Evolutionary conservation across 2,888 invertebrate species (phyloP).

Genomic region (Aleiodes alternator): DNA sequence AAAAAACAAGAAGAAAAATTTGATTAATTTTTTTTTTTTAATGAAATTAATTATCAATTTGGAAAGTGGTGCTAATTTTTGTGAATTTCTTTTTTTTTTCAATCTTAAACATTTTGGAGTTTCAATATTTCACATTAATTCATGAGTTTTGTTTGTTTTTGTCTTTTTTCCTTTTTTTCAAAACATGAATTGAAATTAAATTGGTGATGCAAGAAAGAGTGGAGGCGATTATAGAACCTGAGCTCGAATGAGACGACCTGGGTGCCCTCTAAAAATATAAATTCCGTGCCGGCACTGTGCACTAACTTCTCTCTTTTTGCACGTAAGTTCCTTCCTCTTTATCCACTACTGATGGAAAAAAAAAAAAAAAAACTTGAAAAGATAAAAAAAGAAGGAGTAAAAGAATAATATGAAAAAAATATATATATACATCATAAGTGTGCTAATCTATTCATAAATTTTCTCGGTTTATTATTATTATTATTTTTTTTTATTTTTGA

Average conservation of each 20-base stretch:
- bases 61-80: neutral
- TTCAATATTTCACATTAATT: neutral
- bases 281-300: slow-evolving; percentile 69
- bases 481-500: no score
- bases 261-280: slow-evolving; percentile 74
- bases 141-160: neutral
- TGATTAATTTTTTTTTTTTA: neutral
- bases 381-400: neutral
- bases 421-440: no score
- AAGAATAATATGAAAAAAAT: slow-evolving; percentile 4
- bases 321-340: slow-evolving; percentile 35
- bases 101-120: neutral
- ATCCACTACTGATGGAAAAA: slow-evolving; percentile 7
- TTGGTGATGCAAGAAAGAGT: slow-evolving; percentile 22
- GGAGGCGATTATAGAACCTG: slow-evolving; percentile 42
- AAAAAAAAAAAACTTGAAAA: slow-evolving; percentile 9
- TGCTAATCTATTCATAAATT: no score
- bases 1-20: neutral
- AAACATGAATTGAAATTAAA: slow-evolving; percentile 18
- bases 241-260: slow-evolving; percentile 62
- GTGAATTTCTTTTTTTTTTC: neutral
- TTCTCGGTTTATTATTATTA: no score
- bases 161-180: neutral
- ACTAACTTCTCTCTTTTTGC: slow-evolving; percentile 34
- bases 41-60: neutral